Evolutionary conservation across 2,888 invertebrate genomes (phyloP), one percentile per base, ranked within the genome.

Genomic region (Lepidocyrtinus sp.): DNA sequence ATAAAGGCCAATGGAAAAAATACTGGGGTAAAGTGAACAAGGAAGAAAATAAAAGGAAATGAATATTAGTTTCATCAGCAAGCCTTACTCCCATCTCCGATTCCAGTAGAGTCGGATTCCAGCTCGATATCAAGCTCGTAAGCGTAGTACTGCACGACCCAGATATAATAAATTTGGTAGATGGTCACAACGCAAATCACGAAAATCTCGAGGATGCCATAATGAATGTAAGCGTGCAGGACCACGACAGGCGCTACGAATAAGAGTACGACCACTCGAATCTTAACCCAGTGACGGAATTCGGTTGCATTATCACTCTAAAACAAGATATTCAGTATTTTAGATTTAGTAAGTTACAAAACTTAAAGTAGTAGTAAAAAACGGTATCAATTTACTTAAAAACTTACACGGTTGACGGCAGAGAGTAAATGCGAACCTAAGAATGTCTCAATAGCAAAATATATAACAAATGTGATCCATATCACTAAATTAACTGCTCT

Each of bases 361-460:
- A n/a, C n/a, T n/a, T n/a, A 36, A 36, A 36, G 5, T 7, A 36
- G 5, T 36, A 36, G 5, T 36, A 36, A 36, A 36, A 36, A 36
- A 36, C 36, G 5, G 36, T 7, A 36, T 36, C 36, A 36, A n/a
- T 36, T 36, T 36, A 36, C 12, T 36, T 36, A 36, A n/a, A 62
- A 25, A 59, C 82, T 82, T 75, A 82, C 82, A 75, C 75, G 80
- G 75, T 82, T 82, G 67, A 84, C 83, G 55, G 81, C 79, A 65
- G 82, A 76, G 46, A 84, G 82, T 27, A 84, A 65, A 63, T 80
- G 81, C 9, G 79, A 79, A 21, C 84, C 85, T 69, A 85, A 75
- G 75, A 85, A 82, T 68, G 83, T 76, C 65, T 85, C 85, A 64
- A 85, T 77, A 46, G 79, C 83, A 83, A 85, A 85, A 69, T 83